Evolutionary conservation across 2,888 invertebrate genomes (phyloP).

Genomic region (Schizotus pectinicornis): DNA sequence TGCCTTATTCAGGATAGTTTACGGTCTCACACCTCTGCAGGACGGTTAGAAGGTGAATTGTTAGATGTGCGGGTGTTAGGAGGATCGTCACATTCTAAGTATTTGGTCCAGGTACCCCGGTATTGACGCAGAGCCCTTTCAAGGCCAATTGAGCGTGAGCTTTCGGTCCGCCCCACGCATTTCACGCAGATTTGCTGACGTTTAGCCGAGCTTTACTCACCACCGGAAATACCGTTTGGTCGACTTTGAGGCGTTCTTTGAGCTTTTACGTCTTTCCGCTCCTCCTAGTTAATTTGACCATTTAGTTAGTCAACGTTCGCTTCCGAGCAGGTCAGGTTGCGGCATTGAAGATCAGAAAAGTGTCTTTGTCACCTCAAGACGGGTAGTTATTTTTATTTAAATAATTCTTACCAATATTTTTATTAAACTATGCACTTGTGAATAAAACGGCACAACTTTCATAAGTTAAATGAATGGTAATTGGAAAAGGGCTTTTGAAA

Average conservation of each 20-base stretch:
- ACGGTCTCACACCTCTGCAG: conserved; percentile 49
- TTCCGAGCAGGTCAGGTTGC: too few species aligned
- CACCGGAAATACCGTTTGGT: conserved; percentile 48
- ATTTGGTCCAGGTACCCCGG: conserved; percentile 31
- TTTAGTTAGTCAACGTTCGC: too few species aligned
- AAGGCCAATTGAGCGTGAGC: conserved; percentile 56
- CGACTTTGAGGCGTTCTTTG: conserved; percentile 22
- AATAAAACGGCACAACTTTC: too few species aligned
- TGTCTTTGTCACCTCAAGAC: too few species aligned
- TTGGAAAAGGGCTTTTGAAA: too few species aligned
- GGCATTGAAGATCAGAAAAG: too few species aligned
- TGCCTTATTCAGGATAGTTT: conserved; percentile 50
- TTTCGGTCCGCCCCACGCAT: conserved; percentile 54
- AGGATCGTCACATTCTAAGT: conserved; percentile 35
- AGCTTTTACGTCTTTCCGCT: conserved; percentile 25
- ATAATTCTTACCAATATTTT: too few species aligned
- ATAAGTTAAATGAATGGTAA: too few species aligned
- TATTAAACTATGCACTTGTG: too few species aligned
- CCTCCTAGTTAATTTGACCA: too few species aligned
- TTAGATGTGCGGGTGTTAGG: conserved; percentile 3
- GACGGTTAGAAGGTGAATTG: conserved; percentile 27
- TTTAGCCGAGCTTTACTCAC: conserved; percentile 48
- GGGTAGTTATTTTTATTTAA: too few species aligned
- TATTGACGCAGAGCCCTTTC: conserved; percentile 45
- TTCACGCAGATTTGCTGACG: conserved; percentile 58